Evolutionary conservation across 92 coral and sea anemone species (phyloP).

Genomic region (Scolanthus callimorphus): DNA sequence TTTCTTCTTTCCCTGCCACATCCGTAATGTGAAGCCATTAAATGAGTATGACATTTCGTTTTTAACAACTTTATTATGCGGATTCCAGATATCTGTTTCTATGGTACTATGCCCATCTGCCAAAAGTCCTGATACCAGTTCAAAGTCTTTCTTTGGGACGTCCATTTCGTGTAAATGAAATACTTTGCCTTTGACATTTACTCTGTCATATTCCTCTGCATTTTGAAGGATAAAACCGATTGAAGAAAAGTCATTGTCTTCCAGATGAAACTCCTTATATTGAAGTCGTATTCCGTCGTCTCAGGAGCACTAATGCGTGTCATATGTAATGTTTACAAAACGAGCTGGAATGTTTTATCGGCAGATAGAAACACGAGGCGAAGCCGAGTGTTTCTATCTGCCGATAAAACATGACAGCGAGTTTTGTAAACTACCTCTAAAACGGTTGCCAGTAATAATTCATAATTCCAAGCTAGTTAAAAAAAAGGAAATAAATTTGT

Average conservation of each 20-base stretch:
- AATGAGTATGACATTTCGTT: slow-evolving; percentile 18
- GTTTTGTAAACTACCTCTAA: too few species aligned
- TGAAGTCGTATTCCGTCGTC: slow-evolving; percentile 1
- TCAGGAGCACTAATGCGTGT: too few species aligned
- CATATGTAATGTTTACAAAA: too few species aligned
- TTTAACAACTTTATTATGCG: slow-evolving; percentile 33
- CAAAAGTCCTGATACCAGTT: slow-evolving; percentile 35
- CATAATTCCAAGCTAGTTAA: too few species aligned
- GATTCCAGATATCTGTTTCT: slow-evolving; percentile 30
- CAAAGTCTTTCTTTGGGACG: slow-evolving; percentile 2
- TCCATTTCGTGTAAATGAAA: too few species aligned
- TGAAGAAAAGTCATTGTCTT: slow-evolving; percentile 29
- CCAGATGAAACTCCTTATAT: slow-evolving; percentile 27
- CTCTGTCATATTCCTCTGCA: slow-evolving; percentile 36
- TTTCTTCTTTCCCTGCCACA: slow-evolving; percentile 50
- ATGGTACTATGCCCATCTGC: slow-evolving; percentile 26
- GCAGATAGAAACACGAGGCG: too few species aligned
- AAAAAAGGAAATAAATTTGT: too few species aligned
- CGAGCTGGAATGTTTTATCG: too few species aligned
- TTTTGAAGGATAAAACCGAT: slow-evolving; percentile 19
- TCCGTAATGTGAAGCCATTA: slow-evolving; percentile 25
- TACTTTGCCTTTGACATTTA: too few species aligned
- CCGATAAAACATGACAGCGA: too few species aligned
- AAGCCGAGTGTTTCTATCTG: too few species aligned
- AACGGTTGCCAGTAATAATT: too few species aligned